Evolutionary conservation across 2,797 vertebrate species (phyloP), one percentile per base, ranked within the genome.

Genomic region (Dromococcyx pavoninus): DNA sequence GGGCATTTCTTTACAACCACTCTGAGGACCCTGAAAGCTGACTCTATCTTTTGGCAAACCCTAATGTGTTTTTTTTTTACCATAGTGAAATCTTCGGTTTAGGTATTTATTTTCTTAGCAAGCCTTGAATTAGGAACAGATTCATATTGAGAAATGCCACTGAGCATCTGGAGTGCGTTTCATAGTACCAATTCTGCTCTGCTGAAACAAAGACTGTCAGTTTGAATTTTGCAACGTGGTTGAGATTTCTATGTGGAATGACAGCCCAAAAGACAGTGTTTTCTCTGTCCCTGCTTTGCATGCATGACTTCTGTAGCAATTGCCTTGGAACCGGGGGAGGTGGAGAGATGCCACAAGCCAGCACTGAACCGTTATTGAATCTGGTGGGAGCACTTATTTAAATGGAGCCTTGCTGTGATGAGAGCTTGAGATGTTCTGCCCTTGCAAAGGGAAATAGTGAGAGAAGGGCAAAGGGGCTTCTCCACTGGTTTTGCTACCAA

Each of bases 121-220:
- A 87, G 56, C 88, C 57, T 78, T 78, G 89, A 80, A 58, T 89
- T 93, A 88, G 66, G 88, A 93, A 41, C 53, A 73, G 77, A 58
- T 43, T 95, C 69, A 35, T 91, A 51, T 94, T 94, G 96, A 86
- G 88, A 97, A 97, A 95, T 96, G 95, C 94, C 96, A 96, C 91
- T 91, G 88, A 96, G 92, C 97, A 97, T 97, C 97, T 98, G 97
- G 92, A 97, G 84, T 94, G 86, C 79, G 64, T 97, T 97, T 94
- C 91, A 50, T 70, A 94, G 94, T 92, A 97, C 95, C 90, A 71
- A 32, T 91, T 93, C 94, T 95, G 86, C 88, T 94, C 73, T 90
- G 91, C 62, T 92, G 95, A 85, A 96, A 92, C 94, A 95, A 88
- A 96, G 87, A 78, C 96, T 96, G 97, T 96, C 97, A 94, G 80